phyloP scores from a whole-genome alignment of 2,113 vertebrate genomes.

The Takifugu flavidus region DNA sequence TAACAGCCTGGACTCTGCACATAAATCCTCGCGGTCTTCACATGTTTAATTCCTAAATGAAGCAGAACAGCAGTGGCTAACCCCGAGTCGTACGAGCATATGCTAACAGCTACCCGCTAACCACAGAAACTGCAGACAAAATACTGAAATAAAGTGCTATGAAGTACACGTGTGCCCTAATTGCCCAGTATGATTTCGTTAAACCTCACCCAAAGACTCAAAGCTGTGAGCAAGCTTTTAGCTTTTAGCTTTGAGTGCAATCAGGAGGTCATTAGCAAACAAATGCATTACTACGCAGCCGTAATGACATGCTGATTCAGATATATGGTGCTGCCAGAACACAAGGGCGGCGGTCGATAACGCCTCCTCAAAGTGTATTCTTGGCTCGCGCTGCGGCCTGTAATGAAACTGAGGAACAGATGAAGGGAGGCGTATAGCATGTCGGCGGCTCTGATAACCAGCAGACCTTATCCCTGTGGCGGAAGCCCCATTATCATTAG shows the following conservation, averaged over 20 bases:
- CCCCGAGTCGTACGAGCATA: no score
- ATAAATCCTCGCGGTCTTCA: no score
- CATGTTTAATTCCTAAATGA: no score
- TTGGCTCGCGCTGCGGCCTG: constrained; percentile 31
- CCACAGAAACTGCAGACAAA: no score
- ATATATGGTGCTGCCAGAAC: constrained; percentile 37
- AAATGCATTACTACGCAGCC: constrained; percentile 27
- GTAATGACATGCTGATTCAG: constrained; percentile 36
- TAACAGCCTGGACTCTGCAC: no score
- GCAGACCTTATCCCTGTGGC: constrained; percentile 32
- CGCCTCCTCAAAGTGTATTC: constrained; percentile 39
- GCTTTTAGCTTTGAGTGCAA: constrained; percentile 40
- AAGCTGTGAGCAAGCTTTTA: constrained; percentile 16
- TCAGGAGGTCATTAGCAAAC: constrained; percentile 53
- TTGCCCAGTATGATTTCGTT: not conserved
- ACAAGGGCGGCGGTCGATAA: constrained; percentile 37
- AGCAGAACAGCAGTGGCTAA: no score
- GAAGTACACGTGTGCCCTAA: not conserved
- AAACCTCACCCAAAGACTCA: constrained; percentile 29
- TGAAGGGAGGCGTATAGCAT: constrained; percentile 20
- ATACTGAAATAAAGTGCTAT: no score
- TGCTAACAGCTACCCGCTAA: no score
- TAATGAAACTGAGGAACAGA: constrained; percentile 52
- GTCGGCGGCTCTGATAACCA: constrained; percentile 16
- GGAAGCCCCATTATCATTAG: constrained; percentile 62